Percentiles rank a stretch among this genome's conserved stretches.
phyloP scores from a whole-genome alignment of 2,888 invertebrate genomes.

The Eilema griseolum region DNA sequence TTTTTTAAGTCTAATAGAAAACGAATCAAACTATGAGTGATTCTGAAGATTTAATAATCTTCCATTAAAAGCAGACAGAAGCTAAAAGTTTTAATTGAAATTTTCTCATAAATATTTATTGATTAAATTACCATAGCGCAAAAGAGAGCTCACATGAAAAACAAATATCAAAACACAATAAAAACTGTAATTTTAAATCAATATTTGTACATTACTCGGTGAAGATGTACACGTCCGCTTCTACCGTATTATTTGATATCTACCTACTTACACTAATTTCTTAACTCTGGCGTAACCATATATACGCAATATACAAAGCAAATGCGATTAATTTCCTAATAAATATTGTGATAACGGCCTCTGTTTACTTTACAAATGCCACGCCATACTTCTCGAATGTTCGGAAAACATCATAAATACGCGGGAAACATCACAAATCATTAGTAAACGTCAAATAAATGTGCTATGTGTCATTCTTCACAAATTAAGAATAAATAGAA shows the following conservation, averaged over 20 bases:
- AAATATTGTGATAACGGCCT: slow-evolving; percentile 51
- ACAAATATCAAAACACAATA: no score
- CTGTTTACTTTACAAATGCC: slow-evolving; percentile 33
- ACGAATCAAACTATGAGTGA: no score
- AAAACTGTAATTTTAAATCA: background rate
- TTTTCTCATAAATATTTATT: no score
- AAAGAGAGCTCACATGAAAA: no score
- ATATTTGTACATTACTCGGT: slow-evolving; percentile 7
- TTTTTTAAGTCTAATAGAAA: no score
- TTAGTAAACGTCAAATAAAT: slow-evolving; percentile 31
- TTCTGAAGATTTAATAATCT: no score
- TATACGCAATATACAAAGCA: slow-evolving; percentile 38
- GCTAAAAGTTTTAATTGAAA: no score
- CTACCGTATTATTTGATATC: slow-evolving; percentile 8
- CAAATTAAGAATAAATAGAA: slow-evolving; percentile 19
- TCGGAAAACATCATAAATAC: slow-evolving; percentile 39
- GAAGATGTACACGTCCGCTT: background rate
- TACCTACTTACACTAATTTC: slow-evolving; percentile 36
- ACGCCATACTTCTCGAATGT: slow-evolving; percentile 24
- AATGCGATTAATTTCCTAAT: slow-evolving; percentile 43
- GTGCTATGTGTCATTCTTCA: slow-evolving; percentile 20
- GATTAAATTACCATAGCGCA: no score
- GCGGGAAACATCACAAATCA: slow-evolving; percentile 27
- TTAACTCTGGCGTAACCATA: slow-evolving; percentile 28
- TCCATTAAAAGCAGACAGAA: no score